Base-by-base conservation (phyloP, 2,113 vertebrate species). In the Polyodon spathula region DNA sequence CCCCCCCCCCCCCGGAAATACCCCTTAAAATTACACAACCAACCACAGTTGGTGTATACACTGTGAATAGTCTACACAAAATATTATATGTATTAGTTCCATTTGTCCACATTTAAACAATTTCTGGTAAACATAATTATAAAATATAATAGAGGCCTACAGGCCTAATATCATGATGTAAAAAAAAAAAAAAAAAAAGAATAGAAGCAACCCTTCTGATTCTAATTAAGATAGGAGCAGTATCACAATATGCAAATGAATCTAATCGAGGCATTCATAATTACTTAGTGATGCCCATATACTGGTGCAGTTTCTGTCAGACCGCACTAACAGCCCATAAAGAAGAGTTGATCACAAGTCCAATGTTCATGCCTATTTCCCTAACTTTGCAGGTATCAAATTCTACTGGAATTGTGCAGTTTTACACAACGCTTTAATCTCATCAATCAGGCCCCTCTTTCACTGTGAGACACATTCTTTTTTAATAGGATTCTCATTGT, bases 201-300 rank as follows among this genome's bases (percentile, higher is more conserved):
- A 63, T 72, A 71, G 81, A 76, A 63, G 70, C 68, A 67, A 42
- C 58, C 65, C 68, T 66, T 68, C 54, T 80, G 81, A 84, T 79
- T 70, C 68, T 75, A 83, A 80, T 82, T 84, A 81, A 83, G 82
- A 86, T 81, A 81, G 63, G 66, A 69, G 61, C 60, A 62, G 68
- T 72, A 72, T 56, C 65, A 65, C 42, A 54, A 50, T 67, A 68
- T 71, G 67, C 68, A 59, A 73, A 71, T 62, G 61, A 75, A 60
- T 40, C 43, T 62, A 59, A 60, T 73, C 66, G 64, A 46, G 71
- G 65, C 27, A 72, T 52, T 54, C 65, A 62, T 76, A 77, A 76
- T 81, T 77, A 76, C 68, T 64, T 71, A 63, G 1, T 63, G 73
- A 56, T 73, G 75, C 65, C 63, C 63, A 67, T 52, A 65, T 65